Percentiles rank a stretch among this genome's conserved stretches.
These are phyloP conservation scores for Nyctalus aviator DNA, from an alignment of 2,797 vertebrate species.

Conservation along the genomic window DNA sequence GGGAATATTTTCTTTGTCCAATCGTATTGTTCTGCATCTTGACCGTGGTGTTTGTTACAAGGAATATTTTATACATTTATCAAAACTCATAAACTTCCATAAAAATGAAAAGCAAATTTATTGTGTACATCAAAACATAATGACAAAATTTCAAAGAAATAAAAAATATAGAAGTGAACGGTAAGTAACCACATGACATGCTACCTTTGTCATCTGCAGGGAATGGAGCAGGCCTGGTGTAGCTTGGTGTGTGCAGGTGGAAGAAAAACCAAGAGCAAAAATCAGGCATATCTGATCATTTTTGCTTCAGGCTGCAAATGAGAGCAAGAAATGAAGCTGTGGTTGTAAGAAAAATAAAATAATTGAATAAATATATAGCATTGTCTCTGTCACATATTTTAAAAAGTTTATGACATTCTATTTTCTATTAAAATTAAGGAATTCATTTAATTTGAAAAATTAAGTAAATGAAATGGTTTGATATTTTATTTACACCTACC, in stretches of 20 bases:
- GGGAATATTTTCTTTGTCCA: neutral
- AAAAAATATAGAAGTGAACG: neutral
- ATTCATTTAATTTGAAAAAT: conserved; percentile 2
- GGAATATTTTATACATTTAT: neutral
- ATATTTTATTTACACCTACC: neutral
- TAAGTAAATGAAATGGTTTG: neutral
- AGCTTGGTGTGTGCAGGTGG: neutral
- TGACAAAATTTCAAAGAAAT: neutral
- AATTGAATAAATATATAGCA: neutral
- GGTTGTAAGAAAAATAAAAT: neutral
- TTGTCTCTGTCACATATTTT: neutral
- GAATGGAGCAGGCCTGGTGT: neutral
- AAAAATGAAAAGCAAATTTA: neutral
- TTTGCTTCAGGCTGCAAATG: neutral
- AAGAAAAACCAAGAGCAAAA: neutral
- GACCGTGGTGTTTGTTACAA: neutral
- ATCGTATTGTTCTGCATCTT: neutral
- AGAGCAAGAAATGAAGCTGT: neutral
- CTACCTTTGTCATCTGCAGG: neutral
- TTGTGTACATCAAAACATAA: conserved; percentile 8
- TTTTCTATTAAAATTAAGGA: neutral
- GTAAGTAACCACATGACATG: neutral
- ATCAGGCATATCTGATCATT: neutral
- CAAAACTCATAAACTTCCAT: neutral
- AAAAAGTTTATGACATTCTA: neutral